Evolutionary conservation across 2,113 vertebrate genomes (phyloP).

Genomic region (Heterocephalus glaber): DNA sequence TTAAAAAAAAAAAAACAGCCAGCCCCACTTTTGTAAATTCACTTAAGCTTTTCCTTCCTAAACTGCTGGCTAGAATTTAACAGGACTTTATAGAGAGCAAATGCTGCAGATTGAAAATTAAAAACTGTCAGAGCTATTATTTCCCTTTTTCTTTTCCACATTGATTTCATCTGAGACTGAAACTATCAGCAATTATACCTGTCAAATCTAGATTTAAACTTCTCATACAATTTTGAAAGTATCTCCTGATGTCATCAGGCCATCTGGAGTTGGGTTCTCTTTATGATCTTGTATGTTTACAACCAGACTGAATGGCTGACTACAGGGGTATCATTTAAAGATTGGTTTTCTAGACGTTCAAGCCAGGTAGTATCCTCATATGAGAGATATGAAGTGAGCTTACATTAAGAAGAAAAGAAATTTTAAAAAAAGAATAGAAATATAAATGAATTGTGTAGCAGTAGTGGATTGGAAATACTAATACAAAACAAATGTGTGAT

Average conservation of each 20-base stretch:
- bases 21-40: not conserved
- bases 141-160: slow-evolving; percentile 43
- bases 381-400: not conserved
- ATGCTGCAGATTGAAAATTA: not conserved
- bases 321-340: not conserved
- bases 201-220: slow-evolving; percentile 46
- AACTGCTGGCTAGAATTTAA: not conserved
- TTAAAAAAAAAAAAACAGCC: not conserved
- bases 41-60: not conserved
- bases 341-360: not conserved
- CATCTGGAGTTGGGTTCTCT: slow-evolving; percentile 10
- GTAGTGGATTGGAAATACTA: not conserved
- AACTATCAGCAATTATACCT: slow-evolving; percentile 58
- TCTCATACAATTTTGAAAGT: slow-evolving; percentile 29
- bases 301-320: not conserved
- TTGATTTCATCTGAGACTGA: slow-evolving; percentile 64
- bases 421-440: no score
- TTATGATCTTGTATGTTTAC: not conserved
- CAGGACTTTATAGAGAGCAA: slow-evolving; percentile 15
- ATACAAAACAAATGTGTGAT: not conserved
- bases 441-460: not conserved
- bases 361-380: not conserved
- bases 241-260: not conserved
- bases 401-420: not conserved
- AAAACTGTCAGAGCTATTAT: not conserved